Evolutionary conservation across 2,797 vertebrate genomes (phyloP), one percentile per base, ranked within the genome.

Genomic region (Melanotaenia nigrans): DNA sequence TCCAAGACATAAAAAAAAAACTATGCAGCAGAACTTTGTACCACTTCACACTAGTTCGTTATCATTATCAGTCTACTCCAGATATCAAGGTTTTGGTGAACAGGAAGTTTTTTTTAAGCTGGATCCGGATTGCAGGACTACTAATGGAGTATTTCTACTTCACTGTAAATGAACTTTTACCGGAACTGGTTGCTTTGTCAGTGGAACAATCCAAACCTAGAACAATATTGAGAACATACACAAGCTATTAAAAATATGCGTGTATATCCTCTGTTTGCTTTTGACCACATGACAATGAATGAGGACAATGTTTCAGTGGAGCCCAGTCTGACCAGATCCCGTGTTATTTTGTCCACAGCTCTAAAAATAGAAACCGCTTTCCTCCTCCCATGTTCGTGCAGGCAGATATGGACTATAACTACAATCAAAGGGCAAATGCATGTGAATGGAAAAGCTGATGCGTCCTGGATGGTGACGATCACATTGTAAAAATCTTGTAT

Each of bases 171-270:
- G 0, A n/a, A 47, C 45, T n/a, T 47, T 47, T n/a, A 47, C 18
- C 1, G 38, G 35, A 65, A 22, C 47, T 47, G 0, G 14, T 28
- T 73, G 33, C 51, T 61, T 61, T 59, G 3, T 65, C 9, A 61
- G 33, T 61, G 28, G 53, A 33, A 68, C 79, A 79, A 64, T 22
- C 18, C 18, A 74, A 61, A 38, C 4, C 20, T n/a, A 5, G 8
- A 18, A 33, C 18, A 35, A 42, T 69, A 70, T 11, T 45, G 24
- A 13, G 25, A 64, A 65, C 30, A 72, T 14, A 45, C 76, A 75
- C 10, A 62, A 53, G 9, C 40, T 45, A 36, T 22, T 9, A 47
- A 38, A 47, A 11, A 47, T 80, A 30, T 35, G 20, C n/a, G 45
- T 47, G 18, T 68, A 55, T 20, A 24, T 22, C 33, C 60, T 60